Percentiles rank a stretch among this genome's conserved stretches.
These are phyloP conservation scores for Opisthocomus hoazin DNA, from an alignment of 2,113 vertebrate species.

Conservation along the genomic window DNA sequence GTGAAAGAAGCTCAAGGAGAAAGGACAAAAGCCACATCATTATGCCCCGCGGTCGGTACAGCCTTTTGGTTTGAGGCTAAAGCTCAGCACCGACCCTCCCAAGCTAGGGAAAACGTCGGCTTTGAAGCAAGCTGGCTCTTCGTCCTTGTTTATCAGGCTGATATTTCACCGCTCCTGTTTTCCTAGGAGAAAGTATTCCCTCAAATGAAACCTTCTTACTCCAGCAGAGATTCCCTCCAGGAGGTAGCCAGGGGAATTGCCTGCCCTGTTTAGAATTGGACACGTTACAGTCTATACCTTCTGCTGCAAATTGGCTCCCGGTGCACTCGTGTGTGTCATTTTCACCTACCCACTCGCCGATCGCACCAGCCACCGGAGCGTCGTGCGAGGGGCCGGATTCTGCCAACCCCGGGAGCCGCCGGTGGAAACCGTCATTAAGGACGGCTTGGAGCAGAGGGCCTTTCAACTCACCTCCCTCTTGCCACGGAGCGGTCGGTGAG, in stretches of 20 bases:
- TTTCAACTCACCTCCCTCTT: background rate
- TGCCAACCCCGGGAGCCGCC: background rate
- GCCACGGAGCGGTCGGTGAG: background rate
- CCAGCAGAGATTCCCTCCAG: constrained; percentile 31
- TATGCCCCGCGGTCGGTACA: background rate
- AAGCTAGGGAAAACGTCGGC: rapidly evolving
- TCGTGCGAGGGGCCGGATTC: background rate
- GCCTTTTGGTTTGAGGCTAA: background rate
- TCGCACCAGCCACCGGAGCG: background rate
- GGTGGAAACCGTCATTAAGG: background rate
- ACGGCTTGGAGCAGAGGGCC: background rate
- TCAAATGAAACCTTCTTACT: background rate
- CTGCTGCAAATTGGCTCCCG: constrained; percentile 52
- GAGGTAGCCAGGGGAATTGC: constrained; percentile 36
- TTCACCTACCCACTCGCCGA: constrained; percentile 23
- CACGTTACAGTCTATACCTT: constrained; percentile 18
- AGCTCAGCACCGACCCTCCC: background rate
- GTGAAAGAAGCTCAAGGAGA: background rate
- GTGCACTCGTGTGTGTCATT: constrained; percentile 30
- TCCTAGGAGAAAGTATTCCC: background rate
- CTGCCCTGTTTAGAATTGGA: constrained; percentile 48
- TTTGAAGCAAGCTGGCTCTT: background rate
- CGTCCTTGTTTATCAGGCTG: background rate
- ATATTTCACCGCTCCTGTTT: background rate
- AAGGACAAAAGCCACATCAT: background rate